A percentile compares a stretch with the other conserved stretches of the same genome.
These are phyloP conservation scores for Atherinomorus stipes DNA, from an alignment of 2,113 vertebrate species.

Conservation along the genomic window DNA sequence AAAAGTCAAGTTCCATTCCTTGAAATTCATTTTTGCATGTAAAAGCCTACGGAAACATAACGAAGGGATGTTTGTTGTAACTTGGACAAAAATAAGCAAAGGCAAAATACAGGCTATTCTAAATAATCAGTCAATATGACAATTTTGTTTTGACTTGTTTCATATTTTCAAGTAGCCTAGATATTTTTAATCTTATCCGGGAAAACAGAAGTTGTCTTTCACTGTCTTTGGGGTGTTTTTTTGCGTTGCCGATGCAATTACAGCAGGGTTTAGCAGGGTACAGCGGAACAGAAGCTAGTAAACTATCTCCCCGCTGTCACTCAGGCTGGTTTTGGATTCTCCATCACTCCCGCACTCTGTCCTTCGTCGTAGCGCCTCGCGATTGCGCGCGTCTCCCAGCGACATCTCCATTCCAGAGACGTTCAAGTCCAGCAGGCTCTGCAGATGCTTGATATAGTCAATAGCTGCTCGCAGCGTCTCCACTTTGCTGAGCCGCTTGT, in stretches of 20 bases:
- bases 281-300: conserved; percentile 31
- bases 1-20: too few relatives aligned
- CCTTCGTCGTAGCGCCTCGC: conserved; percentile 37
- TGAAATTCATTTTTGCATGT: too few relatives aligned
- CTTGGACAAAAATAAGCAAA: neutral
- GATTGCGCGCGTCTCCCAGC: conserved; percentile 45
- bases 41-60: neutral
- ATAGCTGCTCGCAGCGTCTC: conserved; percentile 93
- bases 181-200: neutral
- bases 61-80: neutral
- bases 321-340: conserved; percentile 86
- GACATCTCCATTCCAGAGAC: conserved; percentile 58
- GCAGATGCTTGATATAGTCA: conserved; percentile 92
- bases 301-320: conserved; percentile 77
- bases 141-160: neutral
- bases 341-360: conserved; percentile 86
- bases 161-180: too few relatives aligned
- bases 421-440: conserved; percentile 86
- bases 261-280: too few relatives aligned
- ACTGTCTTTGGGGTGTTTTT: neutral
- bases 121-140: neutral
- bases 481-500: conserved; percentile 92
- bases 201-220: too few relatives aligned
- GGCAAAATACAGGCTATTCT: neutral
- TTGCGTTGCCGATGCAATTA: neutral